These are phyloP conservation scores for Sigmodon hispidus DNA, from an alignment of 2,113 vertebrate genomes.

Conservation along the genomic window DNA sequence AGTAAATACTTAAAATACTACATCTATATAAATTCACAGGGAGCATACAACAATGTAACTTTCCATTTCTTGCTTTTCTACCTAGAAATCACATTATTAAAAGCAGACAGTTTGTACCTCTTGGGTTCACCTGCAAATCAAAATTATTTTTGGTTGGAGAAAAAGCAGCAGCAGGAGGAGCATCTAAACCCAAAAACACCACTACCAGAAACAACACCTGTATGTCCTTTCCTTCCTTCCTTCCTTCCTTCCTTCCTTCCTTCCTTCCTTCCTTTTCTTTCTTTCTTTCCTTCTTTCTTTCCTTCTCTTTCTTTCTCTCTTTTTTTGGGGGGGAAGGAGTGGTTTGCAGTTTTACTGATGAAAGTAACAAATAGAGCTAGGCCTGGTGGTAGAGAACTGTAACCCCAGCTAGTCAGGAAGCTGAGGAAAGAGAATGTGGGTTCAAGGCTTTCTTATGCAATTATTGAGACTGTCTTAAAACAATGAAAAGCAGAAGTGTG, in stretches of 20 bases:
- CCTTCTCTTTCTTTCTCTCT: too few relatives aligned
- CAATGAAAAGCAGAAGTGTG: neutral
- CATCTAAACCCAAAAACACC: neutral
- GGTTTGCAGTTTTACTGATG: neutral
- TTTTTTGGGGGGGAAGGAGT: too few relatives aligned
- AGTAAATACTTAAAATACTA: conserved; percentile 9
- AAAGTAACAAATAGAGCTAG: neutral
- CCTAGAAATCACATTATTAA: conserved; percentile 80
- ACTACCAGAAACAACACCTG: neutral
- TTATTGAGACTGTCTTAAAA: neutral
- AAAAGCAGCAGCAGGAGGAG: conserved; percentile 51
- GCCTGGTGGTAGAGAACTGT: neutral
- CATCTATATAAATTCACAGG: neutral
- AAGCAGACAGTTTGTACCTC: conserved; percentile 76
- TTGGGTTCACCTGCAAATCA: conserved; percentile 81
- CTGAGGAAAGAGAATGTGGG: neutral
- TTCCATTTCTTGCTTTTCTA: conserved; percentile 77
- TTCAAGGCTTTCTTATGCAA: neutral
- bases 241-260: too few relatives aligned
- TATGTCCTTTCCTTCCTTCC: neutral
- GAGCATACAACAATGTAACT: neutral
- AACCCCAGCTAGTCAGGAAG: neutral
- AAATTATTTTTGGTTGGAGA: conserved; percentile 63
- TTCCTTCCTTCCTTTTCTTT: too few relatives aligned
- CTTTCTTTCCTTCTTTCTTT: too few relatives aligned